Evolutionary conservation across 2,113 vertebrate genomes (phyloP).

Genomic region (Actenoides lindsayi): DNA sequence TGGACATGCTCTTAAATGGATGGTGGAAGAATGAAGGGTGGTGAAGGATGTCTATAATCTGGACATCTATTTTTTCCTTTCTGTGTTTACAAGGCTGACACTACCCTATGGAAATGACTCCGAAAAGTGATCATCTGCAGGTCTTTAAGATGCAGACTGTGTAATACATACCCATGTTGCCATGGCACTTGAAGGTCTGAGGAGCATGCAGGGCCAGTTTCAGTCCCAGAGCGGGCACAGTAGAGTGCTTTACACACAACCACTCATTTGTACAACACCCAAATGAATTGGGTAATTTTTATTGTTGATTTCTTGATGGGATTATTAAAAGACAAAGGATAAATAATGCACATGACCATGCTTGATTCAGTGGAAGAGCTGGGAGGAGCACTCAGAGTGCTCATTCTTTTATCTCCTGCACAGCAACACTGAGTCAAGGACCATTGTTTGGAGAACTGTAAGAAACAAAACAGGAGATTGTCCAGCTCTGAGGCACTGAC

Average conservation of each 20-base stretch:
- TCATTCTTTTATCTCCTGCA: not conserved
- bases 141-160: not conserved
- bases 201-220: accelerated
- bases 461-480: not conserved
- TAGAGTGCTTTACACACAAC: not conserved
- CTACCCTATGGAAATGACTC: not conserved
- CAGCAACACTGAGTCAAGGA: not conserved
- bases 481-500: not conserved
- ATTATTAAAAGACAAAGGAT: not conserved
- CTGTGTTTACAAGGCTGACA: not conserved
- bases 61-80: not conserved
- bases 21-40: not conserved
- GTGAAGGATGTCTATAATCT: not conserved
- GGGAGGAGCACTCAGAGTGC: not conserved
- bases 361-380: not conserved
- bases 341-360: not conserved
- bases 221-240: not conserved
- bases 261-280: not conserved
- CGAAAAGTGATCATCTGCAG: not conserved
- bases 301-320: not conserved
- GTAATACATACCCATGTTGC: not conserved
- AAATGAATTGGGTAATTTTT: not conserved
- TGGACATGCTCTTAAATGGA: not conserved
- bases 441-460: not conserved
- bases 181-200: not conserved